Percentiles rank a stretch among this genome's conserved stretches.
Conservation (phyloP, 2,113 vertebrate species). For the Lagopus leucura region DNA sequence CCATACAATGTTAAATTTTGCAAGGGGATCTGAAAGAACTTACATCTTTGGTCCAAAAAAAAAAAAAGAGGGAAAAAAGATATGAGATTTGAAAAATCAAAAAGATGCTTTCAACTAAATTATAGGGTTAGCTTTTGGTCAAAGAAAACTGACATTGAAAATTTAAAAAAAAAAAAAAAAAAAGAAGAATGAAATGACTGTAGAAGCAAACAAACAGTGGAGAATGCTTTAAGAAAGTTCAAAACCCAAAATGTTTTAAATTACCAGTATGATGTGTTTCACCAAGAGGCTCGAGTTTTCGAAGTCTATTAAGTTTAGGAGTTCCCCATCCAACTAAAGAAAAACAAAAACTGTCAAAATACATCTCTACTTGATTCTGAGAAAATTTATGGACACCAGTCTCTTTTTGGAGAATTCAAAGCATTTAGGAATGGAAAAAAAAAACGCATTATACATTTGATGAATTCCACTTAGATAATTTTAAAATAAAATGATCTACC, state of each 20-base stretch:
- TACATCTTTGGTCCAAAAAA: neutral
- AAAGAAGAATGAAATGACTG: constrained; percentile 37
- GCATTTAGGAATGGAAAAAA: neutral
- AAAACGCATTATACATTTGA: neutral
- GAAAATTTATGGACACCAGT: neutral
- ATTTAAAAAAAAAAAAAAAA: neutral
- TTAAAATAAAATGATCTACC: neutral
- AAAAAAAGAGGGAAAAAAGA: neutral
- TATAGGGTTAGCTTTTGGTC: constrained; percentile 10
- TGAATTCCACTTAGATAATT: neutral
- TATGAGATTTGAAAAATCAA: constrained; percentile 34
- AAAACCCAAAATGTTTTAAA: neutral
- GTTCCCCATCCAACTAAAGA: constrained; percentile 84
- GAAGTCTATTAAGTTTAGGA: constrained; percentile 83
- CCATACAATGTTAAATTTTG: neutral
- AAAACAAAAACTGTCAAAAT: constrained; percentile 75
- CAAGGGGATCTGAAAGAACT: neutral
- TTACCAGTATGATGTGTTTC: constrained; percentile 84
- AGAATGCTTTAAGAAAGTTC: constrained; percentile 53
- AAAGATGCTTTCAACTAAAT: constrained; percentile 62
- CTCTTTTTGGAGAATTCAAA: neutral
- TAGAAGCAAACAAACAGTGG: constrained; percentile 41
- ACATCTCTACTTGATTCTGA: neutral
- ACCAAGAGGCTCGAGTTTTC: constrained; percentile 85
- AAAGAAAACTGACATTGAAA: neutral